Percentiles rank a stretch among this genome's conserved stretches.
phyloP scores from a whole-genome alignment of 2,797 vertebrate genomes.

The Sebastes iracundus region DNA sequence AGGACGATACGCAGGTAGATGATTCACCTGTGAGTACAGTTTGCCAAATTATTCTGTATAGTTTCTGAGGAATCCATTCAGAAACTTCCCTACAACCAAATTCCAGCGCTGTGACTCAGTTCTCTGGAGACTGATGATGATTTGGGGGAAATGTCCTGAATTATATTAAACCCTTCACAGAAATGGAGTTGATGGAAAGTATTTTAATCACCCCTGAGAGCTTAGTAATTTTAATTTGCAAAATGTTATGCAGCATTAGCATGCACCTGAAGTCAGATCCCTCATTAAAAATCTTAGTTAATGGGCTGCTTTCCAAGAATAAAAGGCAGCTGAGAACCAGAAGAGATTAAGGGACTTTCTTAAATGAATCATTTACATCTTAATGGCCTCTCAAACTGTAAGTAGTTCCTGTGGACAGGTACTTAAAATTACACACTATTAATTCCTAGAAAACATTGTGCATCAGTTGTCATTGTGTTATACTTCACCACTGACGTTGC shows the following conservation, averaged over 20 bases:
- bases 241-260: slow-evolving; percentile 37
- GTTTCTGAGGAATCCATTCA: background rate
- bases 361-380: slow-evolving; percentile 1
- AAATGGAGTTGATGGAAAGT: background rate
- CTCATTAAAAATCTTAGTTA: slow-evolving; percentile 7
- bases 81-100: background rate
- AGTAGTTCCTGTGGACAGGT: background rate
- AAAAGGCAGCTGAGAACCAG: slow-evolving; percentile 16
- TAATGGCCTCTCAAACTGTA: background rate
- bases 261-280: slow-evolving; percentile 43
- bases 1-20: background rate
- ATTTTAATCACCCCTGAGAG: slow-evolving; percentile 32
- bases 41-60: background rate
- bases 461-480: background rate
- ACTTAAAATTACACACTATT: background rate
- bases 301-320: slow-evolving; percentile 28
- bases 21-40: background rate
- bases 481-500: background rate
- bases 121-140: background rate
- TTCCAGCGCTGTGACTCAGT: background rate
- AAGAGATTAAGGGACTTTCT: slow-evolving; percentile 6
- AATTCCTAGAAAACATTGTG: background rate
- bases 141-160: background rate
- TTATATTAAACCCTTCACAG: slow-evolving; percentile 1
- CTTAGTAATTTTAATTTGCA: slow-evolving; percentile 33